Conservation (phyloP, 2,113 vertebrate species). For the Engystomops pustulosus region DNA sequence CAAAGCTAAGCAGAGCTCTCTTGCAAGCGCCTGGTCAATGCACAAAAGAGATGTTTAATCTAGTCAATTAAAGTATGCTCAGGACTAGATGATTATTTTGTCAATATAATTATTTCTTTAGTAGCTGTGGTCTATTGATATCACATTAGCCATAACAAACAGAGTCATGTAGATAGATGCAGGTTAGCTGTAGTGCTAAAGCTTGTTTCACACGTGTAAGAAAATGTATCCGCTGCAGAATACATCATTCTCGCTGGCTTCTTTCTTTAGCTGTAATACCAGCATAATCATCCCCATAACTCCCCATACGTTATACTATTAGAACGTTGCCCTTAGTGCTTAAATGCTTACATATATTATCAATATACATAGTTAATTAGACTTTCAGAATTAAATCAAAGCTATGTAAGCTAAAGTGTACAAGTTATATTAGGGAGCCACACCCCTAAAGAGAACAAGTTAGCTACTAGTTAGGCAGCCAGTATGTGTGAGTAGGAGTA, state of each 20-base stretch:
- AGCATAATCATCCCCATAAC: not conserved
- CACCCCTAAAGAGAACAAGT: no score
- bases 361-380: no score
- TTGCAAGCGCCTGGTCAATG: constrained; percentile 12
- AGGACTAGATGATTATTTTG: constrained; percentile 45
- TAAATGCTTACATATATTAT: no score
- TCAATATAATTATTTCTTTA: constrained; percentile 59
- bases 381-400: no score
- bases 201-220: not conserved
- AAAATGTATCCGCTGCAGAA: constrained; percentile 33
- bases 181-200: constrained; percentile 14
- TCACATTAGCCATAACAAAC: constrained; percentile 56
- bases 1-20: constrained; percentile 5
- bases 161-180: constrained; percentile 43
- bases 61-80: constrained; percentile 52
- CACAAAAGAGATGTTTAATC: constrained; percentile 44
- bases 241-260: not conserved
- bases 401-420: no score
- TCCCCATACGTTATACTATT: no score
- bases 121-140: constrained; percentile 57
- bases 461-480: no score
- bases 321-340: no score
- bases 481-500: no score
- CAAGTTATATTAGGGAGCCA: no score
- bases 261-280: not conserved